Base-by-base conservation (phyloP, 2,797 vertebrate species). In the Pitangus sulphuratus region DNA sequence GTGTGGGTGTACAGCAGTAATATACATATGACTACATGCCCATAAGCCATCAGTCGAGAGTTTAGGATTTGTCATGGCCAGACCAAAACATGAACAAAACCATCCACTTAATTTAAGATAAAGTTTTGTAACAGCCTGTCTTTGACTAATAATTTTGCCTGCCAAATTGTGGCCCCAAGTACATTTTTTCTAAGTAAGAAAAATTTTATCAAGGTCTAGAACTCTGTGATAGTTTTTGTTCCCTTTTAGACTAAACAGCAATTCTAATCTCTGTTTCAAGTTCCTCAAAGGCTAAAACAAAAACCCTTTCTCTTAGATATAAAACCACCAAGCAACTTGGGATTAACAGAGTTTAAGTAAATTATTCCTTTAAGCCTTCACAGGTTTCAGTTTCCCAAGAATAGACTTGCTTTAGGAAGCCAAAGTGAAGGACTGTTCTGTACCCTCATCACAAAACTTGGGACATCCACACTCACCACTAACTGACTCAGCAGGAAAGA, bases 1-100 rank as follows among this genome's bases (percentile, higher is more conserved):
- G 22, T 51, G 87, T 89, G 93, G 93, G 95, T 61, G 89, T 85
- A 75, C 61, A 87, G 89, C 87, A 93, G 22, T 37, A 86, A 93
- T 7, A 97, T 7, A 96, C 85, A 86, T 69, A 91, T 81, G 93
- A 94, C 80, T 94, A 87, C 78, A 74, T 84, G 88, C n/a, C 74
- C 92, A 84, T 58, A 78, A 79, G 83, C 33, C 51, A 1, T 51
- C 26, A 79, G 66, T 75, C 18, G 42, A 87, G 78, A 76, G 72
- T 77, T 86, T 28, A 89, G 54, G 60, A 71, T 92, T 89, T 77
- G 88, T 64, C 84, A 64, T 25, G 42, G 69, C 40, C 91, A 95
- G 70, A 94, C 37, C 44, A 30, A 89, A 90, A 70, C 84, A 95
- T n/a, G 35, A 93, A 60, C 14, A 0, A 81, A 87, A 69, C 45